Conservation (phyloP, 2,888 invertebrate species). For the Acholoe squamosa region DNA sequence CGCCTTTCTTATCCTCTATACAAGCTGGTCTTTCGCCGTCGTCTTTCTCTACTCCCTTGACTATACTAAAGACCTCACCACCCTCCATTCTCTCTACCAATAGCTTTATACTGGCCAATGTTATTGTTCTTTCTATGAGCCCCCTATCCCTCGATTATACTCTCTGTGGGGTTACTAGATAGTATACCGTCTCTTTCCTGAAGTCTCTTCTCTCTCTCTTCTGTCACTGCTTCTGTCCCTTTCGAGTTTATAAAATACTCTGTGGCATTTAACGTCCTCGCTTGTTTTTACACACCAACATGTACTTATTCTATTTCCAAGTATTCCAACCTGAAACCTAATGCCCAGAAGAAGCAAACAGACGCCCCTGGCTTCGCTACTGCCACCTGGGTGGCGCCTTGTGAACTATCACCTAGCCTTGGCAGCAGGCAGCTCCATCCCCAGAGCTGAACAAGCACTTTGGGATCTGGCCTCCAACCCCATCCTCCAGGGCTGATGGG, state of each 20-base stretch:
- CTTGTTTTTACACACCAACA: no score
- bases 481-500: not conserved
- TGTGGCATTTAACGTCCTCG: no score
- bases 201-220: no score
- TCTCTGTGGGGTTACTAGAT: no score
- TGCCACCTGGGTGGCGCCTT: conserved; percentile 21
- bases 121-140: no score
- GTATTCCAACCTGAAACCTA: no score
- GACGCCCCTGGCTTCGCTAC: conserved; percentile 2
- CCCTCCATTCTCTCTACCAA: not conserved
- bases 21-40: not conserved
- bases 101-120: no score
- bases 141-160: no score
- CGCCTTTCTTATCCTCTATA: not conserved
- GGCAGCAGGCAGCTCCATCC: not conserved
- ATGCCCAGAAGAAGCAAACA: not conserved
- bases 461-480: not conserved
- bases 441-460: not conserved
- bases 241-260: no score
- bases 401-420: not conserved
- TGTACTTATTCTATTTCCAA: no score
- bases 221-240: no score
- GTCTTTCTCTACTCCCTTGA: not conserved
- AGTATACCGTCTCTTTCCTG: no score
- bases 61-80: not conserved